Base-by-base conservation (phyloP, 2,113 vertebrate genomes). In the Scophthalmus maximus region DNA sequence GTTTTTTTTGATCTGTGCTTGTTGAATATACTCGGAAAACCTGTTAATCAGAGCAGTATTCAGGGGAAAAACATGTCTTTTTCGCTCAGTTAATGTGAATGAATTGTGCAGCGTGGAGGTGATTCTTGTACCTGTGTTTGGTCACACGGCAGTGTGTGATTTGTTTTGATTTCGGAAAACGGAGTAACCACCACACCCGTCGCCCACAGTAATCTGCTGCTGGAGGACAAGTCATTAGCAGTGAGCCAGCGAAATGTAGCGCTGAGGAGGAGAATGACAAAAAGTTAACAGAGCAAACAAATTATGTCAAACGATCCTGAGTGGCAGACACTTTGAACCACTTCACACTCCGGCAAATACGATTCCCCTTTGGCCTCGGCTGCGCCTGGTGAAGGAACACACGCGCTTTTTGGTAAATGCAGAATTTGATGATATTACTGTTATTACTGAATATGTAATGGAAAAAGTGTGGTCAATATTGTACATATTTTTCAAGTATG, bases 211-310 rank as follows among this genome's bases (percentile, higher is more conserved):
- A 44, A 83, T 82, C 70, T 80, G 73, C 78, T 81, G 66, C 85
- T 84, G 68, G 63, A 77, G 79, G 81, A 74, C 82, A 65, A 42
- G 58, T 85, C 81, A 72, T 86, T 82, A 86, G 73, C 73, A 61
- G 38, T 32, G 71, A 81, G 61, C 66, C 68, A 74, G 46, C 68
- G 56, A 58, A 71, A 80, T 67, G 20, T 36, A 34, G 52, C 51
- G 59, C 68, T 42, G 66, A 65, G 70, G 76, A 80, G 23, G 65
- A 63, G 29, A 81, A 66, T 81, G 88, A 76, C 83, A 74, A 81
- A 52, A 87, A 88, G 74, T 73, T 89, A 88, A 84, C 69, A 76
- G 88, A 84, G 85, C 88, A 89, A 75, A 84, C 64, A 87, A 83
- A 90, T 72, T 0, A 74, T 80, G 76, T 81, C 78, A 89, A 85